Evolutionary conservation across 2,888 invertebrate genomes (phyloP), one percentile per base, ranked within the genome.

Genomic region (Pachymerium ferrugineum): DNA sequence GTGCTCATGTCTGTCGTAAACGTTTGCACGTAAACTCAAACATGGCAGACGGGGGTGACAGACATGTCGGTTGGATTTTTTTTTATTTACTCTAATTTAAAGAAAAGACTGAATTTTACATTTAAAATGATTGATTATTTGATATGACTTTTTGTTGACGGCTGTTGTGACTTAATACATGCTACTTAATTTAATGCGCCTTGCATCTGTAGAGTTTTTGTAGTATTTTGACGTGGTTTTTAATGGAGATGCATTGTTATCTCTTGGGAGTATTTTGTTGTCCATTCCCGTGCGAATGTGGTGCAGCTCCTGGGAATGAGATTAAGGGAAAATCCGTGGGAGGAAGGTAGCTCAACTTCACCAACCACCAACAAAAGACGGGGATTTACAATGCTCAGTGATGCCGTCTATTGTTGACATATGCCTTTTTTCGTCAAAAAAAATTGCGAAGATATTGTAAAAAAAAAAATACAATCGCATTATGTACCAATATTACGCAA

Each of bases 281-380:
- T 62, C 62, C 62, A 62, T 62, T 62, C 62, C 62, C 62, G 62
- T 62, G 62, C 62, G 62, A 62, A 62, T 62, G 62, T 62, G 62
- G 25, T 62, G 62, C 62, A 25, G 62, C 62, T 22, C 62, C 22
- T 62, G 62, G 62, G 62, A 62, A 62, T 28, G 62, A 62, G 62
- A 62, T 62, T 62, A 62, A 62, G 62, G 62, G 28, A n/a, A 62
- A 62, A 62, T 62, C 62, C 62, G 62, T 62, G 62, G 62, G 62
- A 62, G 25, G 62, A 62, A 62, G 25, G 62, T 62, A 28, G 62
- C 62, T 62, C 62, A 62, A 62, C 62, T 62, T 62, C 62, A 28
- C 62, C 62, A 62, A 62, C 62, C 62, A 62, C 62, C 62, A 62
- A 62, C 62, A 62, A 62, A 62, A 62, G 62, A 62, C 28, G 62